Evolutionary conservation across 2,113 vertebrate species (phyloP).

Genomic region (Falcunculus frontatus): DNA sequence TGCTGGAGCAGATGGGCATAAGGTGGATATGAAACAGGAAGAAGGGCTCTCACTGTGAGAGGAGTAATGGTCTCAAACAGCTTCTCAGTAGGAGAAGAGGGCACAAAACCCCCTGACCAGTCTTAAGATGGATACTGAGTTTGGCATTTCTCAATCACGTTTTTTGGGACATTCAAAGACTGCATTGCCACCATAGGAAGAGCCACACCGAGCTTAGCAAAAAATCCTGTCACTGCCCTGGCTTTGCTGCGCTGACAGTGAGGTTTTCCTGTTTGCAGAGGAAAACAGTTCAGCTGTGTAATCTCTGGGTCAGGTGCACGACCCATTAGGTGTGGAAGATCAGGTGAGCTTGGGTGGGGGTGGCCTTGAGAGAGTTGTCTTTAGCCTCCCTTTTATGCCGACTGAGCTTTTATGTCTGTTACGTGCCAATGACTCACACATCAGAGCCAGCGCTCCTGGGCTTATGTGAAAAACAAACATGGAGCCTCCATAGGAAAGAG

Average conservation of each 20-base stretch:
- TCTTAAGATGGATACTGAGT: not conserved
- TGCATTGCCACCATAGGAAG: not conserved
- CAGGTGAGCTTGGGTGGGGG: not conserved
- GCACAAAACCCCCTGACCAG: not conserved
- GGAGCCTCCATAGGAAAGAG: not conserved
- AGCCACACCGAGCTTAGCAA: not conserved
- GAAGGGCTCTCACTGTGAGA: not conserved
- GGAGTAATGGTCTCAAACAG: not conserved
- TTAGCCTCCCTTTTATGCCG: not conserved
- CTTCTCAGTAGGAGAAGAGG: not conserved
- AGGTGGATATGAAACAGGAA: not conserved
- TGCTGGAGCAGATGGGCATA: not conserved
- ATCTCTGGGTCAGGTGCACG: not conserved
- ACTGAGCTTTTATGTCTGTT: not conserved
- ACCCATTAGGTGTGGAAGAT: not conserved
- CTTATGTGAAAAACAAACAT: conserved; percentile 21
- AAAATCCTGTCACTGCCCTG: fast-evolving
- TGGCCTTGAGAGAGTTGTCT: not conserved
- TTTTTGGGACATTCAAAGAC: not conserved
- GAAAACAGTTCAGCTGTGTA: not conserved
- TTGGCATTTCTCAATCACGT: not conserved
- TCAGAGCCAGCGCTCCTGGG: not conserved
- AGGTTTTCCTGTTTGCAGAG: not conserved
- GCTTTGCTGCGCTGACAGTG: not conserved
- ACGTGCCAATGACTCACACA: not conserved